These are phyloP conservation scores for Trissoscelio sp. DNA, from an alignment of 2,888 invertebrate species.

Conservation along the genomic window DNA sequence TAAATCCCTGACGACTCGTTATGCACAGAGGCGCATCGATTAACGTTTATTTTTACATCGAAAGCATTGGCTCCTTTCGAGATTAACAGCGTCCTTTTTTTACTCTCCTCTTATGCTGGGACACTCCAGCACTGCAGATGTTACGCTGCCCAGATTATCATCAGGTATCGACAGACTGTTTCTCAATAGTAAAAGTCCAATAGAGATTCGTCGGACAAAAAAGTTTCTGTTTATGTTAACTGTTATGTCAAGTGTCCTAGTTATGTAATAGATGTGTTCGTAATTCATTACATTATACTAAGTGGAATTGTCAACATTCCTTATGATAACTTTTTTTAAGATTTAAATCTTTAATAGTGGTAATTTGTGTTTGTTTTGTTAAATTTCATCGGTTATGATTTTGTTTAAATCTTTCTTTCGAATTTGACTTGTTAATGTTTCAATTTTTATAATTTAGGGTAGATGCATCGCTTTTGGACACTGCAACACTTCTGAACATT, in stretches of 20 bases:
- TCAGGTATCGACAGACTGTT: slow-evolving; percentile 49
- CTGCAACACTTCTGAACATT: too few relatives aligned
- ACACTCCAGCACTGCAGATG: slow-evolving; percentile 65
- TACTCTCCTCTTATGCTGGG: slow-evolving; percentile 41
- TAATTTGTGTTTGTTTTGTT: too few relatives aligned
- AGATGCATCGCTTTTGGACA: too few relatives aligned
- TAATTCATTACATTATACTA: background rate
- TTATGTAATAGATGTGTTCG: slow-evolving; percentile 6
- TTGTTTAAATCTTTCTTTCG: too few relatives aligned
- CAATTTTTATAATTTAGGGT: too few relatives aligned
- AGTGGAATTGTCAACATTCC: slow-evolving; percentile 5
- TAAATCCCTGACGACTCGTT: slow-evolving; percentile 58
- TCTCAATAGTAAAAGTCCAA: slow-evolving; percentile 39
- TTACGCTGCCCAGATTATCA: slow-evolving; percentile 54
- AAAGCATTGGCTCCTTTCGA: slow-evolving; percentile 53
- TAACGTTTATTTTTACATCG: slow-evolving; percentile 61
- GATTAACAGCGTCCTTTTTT: slow-evolving; percentile 55
- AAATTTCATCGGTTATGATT: too few relatives aligned
- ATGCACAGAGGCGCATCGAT: slow-evolving; percentile 28
- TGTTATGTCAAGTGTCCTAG: slow-evolving; percentile 14
- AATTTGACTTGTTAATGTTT: too few relatives aligned
- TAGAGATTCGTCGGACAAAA: slow-evolving; percentile 14
- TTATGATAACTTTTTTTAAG: slow-evolving; percentile 1
- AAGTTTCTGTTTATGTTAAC: slow-evolving; percentile 25
- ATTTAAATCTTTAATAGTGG: too few relatives aligned